These are phyloP conservation scores for Percina caprodes DNA, from an alignment of 2,113 vertebrate species.

Conservation along the genomic window DNA sequence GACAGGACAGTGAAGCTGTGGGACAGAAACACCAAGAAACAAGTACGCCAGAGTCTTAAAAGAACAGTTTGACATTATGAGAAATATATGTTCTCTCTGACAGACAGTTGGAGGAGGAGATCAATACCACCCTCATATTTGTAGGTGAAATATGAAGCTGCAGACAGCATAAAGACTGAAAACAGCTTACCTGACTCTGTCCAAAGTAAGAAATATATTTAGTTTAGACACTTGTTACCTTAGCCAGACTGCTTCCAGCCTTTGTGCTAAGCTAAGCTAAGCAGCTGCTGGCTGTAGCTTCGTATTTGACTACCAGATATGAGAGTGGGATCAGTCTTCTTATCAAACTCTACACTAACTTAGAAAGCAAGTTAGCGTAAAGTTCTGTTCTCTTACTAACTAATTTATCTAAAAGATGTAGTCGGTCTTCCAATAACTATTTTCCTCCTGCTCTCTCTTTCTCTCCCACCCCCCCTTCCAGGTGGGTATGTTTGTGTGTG, in stretches of 20 bases:
- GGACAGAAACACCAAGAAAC: constrained; percentile 83
- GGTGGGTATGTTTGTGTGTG: constrained; percentile 84
- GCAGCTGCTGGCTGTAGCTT: background rate
- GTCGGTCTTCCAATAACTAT: background rate
- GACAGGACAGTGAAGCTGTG: constrained; percentile 85
- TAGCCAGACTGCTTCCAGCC: background rate
- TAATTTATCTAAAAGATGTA: background rate
- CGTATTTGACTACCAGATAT: background rate
- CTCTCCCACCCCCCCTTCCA: constrained; percentile 23
- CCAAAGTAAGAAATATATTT: too few relatives aligned
- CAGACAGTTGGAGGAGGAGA: background rate
- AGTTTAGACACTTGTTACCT: too few relatives aligned
- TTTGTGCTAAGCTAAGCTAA: constrained; percentile 9
- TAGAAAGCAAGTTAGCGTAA: background rate
- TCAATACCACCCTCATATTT: background rate
- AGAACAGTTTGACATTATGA: background rate
- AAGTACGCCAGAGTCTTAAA: constrained; percentile 54
- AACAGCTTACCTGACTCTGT: too few relatives aligned
- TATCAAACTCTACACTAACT: background rate
- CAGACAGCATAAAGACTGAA: too few relatives aligned
- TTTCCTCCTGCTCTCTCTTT: background rate
- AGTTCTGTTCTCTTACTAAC: background rate
- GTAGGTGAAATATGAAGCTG: too few relatives aligned
- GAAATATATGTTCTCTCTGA: background rate
- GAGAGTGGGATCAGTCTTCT: background rate